Conservation (phyloP, 53 echinoderm and acorn worm genomes). For the Apostichopus leukothele region DNA sequence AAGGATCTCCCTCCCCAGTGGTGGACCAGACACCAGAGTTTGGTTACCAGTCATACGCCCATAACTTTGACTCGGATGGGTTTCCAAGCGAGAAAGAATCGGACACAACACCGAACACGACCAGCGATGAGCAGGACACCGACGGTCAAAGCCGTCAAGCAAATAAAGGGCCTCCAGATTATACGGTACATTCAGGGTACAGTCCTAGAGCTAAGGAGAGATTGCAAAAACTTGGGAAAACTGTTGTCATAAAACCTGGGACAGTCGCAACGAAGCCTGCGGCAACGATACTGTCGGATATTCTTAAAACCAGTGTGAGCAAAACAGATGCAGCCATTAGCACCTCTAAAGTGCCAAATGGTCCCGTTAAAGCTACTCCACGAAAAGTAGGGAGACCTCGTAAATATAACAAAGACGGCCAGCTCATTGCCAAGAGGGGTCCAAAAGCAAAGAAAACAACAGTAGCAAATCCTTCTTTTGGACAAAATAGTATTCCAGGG, state of each 20-base stretch:
- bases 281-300: constrained; percentile 22
- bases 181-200: constrained; percentile 96
- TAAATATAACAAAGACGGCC: constrained; percentile 26
- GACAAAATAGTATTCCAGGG: not conserved
- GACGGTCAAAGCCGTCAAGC: constrained; percentile 52
- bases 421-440: constrained; percentile 59
- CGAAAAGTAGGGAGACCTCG: constrained; percentile 47
- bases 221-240: constrained; percentile 63
- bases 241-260: not conserved
- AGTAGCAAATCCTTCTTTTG: constrained; percentile 41
- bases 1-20: constrained; percentile 61
- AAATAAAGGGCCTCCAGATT: constrained; percentile 61
- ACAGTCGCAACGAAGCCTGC: not conserved
- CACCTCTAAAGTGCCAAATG: constrained; percentile 5
- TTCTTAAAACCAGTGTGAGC: constrained; percentile 15
- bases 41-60: constrained; percentile 94
- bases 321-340: constrained; percentile 12
- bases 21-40: constrained; percentile 61
- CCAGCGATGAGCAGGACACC: constrained; percentile 88
- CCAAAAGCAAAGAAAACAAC: constrained; percentile 72
- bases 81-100: constrained; percentile 87
- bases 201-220: constrained; percentile 88
- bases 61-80: constrained; percentile 98
- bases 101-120: constrained; percentile 72
- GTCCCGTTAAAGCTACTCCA: constrained; percentile 19